phyloP scores from a whole-genome alignment of 2,113 vertebrate genomes.

The Podarcis raffonei region DNA sequence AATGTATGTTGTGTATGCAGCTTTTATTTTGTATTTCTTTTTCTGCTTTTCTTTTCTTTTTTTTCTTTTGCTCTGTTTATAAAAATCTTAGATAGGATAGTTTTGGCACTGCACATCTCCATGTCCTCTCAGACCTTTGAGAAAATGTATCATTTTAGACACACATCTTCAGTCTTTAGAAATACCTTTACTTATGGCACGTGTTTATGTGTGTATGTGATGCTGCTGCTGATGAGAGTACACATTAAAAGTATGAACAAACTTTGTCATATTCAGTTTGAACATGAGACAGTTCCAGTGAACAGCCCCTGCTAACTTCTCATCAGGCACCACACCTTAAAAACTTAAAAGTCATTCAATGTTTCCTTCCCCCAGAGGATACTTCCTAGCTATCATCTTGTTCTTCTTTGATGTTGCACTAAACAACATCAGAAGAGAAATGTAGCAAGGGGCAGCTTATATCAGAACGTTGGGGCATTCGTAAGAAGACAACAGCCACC shows the following conservation, averaged over 20 bases:
- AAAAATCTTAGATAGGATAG: too few relatives aligned
- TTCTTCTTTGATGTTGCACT: not conserved
- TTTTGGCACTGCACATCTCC: too few relatives aligned
- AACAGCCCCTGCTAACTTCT: not conserved
- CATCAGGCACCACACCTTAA: not conserved
- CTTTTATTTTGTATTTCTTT: too few relatives aligned
- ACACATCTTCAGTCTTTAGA: not conserved
- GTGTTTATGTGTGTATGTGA: not conserved
- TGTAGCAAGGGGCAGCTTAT: not conserved
- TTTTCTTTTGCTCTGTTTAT: too few relatives aligned
- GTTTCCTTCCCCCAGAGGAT: not conserved
- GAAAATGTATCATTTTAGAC: not conserved
- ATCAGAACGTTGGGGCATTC: not conserved
- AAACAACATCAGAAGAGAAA: not conserved
- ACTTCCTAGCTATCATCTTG: not conserved
- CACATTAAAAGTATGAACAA: not conserved
- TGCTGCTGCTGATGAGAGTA: accelerated
- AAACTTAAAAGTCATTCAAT: not conserved
- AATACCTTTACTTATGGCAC: slow-evolving; percentile 2
- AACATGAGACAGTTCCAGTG: not conserved
- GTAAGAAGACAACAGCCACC: not conserved
- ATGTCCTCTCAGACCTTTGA: too few relatives aligned
- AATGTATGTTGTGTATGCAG: too few relatives aligned
- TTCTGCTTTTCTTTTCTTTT: too few relatives aligned
- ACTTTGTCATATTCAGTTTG: not conserved